These are phyloP conservation scores for Heteromyza rotundicornis DNA, from an alignment of 2,888 invertebrate species.

Conservation along the genomic window DNA sequence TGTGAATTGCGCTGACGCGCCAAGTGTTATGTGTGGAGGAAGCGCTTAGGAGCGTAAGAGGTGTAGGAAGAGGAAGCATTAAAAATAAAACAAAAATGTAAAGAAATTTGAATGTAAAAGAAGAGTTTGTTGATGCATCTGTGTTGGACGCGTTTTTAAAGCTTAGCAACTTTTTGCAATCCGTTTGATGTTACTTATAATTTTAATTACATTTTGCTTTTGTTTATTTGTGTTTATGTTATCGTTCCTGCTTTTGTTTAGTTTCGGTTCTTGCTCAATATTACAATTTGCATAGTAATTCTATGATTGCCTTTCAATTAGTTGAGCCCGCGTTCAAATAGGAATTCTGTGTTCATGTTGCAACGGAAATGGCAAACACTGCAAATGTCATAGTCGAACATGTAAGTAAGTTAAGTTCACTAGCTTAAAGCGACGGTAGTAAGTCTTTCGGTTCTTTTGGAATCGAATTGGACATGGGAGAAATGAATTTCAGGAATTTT, in stretches of 20 bases:
- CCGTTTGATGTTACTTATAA: no score
- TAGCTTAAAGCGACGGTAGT: no score
- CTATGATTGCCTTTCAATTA: constrained; percentile 45
- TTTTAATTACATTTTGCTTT: neutral
- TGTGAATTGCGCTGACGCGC: constrained; percentile 18
- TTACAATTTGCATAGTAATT: constrained; percentile 56
- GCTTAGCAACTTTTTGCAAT: no score
- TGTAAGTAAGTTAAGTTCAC: no score
- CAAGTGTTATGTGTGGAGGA: neutral
- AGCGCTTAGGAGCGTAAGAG: constrained; percentile 4
- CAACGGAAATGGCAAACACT: no score
- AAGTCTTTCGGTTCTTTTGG: no score
- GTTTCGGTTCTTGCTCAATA: no score
- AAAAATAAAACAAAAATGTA: constrained; percentile 6
- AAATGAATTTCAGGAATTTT: no score
- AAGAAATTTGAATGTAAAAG: constrained; percentile 14
- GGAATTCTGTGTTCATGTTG: neutral
- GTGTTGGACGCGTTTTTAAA: no score
- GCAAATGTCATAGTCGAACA: no score
- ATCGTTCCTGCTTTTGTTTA: neutral
- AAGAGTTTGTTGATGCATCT: neutral
- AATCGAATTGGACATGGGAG: no score
- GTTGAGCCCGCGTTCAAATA: neutral
- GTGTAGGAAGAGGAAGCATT: no score
- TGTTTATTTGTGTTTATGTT: neutral